Base-by-base conservation (phyloP, 2,888 invertebrate genomes). In the Theretra japonica region DNA sequence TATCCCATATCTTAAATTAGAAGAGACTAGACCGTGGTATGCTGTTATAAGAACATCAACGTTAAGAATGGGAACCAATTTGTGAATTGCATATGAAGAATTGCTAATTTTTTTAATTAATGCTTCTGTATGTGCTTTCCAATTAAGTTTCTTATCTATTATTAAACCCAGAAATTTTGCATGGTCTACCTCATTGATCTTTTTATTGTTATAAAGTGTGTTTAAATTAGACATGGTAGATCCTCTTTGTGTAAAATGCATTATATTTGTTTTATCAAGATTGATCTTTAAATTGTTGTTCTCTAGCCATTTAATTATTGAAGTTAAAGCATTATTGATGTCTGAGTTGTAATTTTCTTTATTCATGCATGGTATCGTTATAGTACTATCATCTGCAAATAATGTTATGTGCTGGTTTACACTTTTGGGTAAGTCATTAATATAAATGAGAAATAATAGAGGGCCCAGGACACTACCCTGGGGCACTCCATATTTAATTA, bases 21-120 rank as follows among this genome's bases (percentile, higher is more conserved):
- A 69, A 23, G 21, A 60, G 11, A 72, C 57, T 19, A 70, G 6
- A 5, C 70, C 70, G 41, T 70, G 56, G 60, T 73, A 73, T 30
- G 72, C 70, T 15, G 58, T 68, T 28, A 73, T 19, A 23, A 73
- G 41, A 28, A 50, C 70, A 30, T 68, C 68, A 19, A 17, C 15
- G 53, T 62, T 72, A n/a, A 73, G 41, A 4, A 59, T 33, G 19
- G 41, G 48, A 2, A 58, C 58, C 11, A 73, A 28, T 59, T 58
- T 73, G 58, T 50, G 50, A n/a, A 73, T 25, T 6, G 58, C 68
- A 41, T 70, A 73, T n/a, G 59, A 8, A 11, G 30, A 28, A n/a
- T 21, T 68, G 57, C 28, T 28, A 28, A 28, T 28, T 28, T 28
- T 28, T 28, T 28, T 28, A 2, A 28, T 28, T 28, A 28, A 28